Base-by-base conservation (phyloP, 2,797 vertebrate species). In the Aphelocoma californica region DNA sequence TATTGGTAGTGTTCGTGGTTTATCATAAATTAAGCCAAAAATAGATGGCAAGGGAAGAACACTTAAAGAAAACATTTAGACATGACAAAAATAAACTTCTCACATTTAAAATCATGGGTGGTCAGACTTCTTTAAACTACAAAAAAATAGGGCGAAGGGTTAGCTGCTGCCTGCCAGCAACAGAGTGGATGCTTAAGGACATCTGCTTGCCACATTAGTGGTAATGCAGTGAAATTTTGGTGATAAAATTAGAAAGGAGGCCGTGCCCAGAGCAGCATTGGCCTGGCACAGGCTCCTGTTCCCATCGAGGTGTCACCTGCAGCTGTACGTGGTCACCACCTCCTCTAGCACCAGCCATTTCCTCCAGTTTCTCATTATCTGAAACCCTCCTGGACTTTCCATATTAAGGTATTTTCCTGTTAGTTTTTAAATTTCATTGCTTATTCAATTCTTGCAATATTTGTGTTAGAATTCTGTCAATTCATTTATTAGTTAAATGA, bases 191-290 rank as follows among this genome's bases (percentile, higher is more conserved):
- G 20, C 78, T n/a, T 36, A 18, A 92, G 79, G 85, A 82, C 75
- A 42, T 75, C 88, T 81, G 74, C 85, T 91, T 67, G 71, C 75
- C 85, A 92, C 80, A 44, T 69, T 25, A 44, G 42, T 0, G 0
- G 62, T 53, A 64, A 89, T 57, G 73, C 89, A 81, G 86, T 44
- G 83, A 92, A 80, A 93, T 88, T 95, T 86, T 6, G 3, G 64
- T 24, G 86, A 86, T 83, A 93, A 94, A 90, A 94, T 94, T 83
- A 95, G 91, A 94, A 84, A 95, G 70, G 44, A 74, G 79, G 77
- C 57, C 0, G 3, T 62, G 51, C 79, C 66, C 44, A 50, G 74
- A 87, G 81, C 66, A 75, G 62, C 36, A 2, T 0, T 58, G 56
- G 57, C 40, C 65, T 83, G 88, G 86, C 72, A 83, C 12, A 13